Evolutionary conservation across 2,888 invertebrate genomes (phyloP), one percentile per base, ranked within the genome.

Genomic region (Agrilus cyanescens): DNA sequence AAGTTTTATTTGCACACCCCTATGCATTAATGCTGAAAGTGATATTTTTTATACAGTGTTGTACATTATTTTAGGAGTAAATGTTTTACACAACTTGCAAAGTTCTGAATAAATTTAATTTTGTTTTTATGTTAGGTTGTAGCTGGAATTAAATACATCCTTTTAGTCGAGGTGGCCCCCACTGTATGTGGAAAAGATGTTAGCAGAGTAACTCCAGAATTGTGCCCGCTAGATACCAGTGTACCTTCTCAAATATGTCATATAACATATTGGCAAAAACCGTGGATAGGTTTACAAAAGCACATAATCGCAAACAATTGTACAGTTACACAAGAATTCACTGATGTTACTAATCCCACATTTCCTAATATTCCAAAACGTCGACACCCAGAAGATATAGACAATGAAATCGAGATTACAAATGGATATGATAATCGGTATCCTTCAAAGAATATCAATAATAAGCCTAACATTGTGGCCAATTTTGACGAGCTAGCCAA

Each of bases 271-370:
- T 61, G 79, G 43, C 78, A 82, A 57, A 76, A 78, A 54, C 78
- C 79, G 1, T 82, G 82, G 80, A 57, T 76, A 18, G 71, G 71
- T 37, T 77, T 74, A 58, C 72, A 72, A 36, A 75, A 78, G 55
- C 70, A 75, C 12, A 69, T 83, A 43, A 60, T 76, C 37, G 66
- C 72, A 16, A 80, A 82, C 52, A 83, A 83, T 55, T 82, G 82
- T 56, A 80, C 80, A 2, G 62, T 66, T 37, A 66, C 71, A 38
- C 75, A 75, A 70, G 61, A 63, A 46, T 76, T 67, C 54, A 66
- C 65, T 20, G 39, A 39, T 14, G 54, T 52, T 32, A 46, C 35
- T 46, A 57, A 30, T 46, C 39, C 7, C 42, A 34, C 25, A 10
- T 25, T 25, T 25, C 44, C 43, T 2, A 41, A 34, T 15, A 43